phyloP scores from a whole-genome alignment of 2,888 invertebrate genomes.

The Morinoia aosen region DNA sequence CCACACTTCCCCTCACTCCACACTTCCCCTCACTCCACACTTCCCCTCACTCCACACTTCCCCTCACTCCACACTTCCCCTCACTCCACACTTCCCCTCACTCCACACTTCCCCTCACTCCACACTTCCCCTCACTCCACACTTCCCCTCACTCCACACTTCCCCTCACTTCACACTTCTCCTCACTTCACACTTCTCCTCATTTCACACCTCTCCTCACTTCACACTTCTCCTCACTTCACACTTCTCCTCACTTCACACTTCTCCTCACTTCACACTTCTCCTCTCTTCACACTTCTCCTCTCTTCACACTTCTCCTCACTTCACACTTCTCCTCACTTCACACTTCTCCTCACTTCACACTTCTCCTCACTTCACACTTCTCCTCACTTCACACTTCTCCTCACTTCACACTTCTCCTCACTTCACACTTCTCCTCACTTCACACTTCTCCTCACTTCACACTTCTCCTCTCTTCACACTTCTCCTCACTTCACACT shows the following conservation, averaged over 20 bases:
- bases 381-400: neutral
- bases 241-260: neutral
- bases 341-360: neutral
- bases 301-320: neutral
- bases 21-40: neutral
- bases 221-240: too few relatives aligned
- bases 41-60: neutral
- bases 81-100: neutral
- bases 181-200: neutral
- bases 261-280: neutral
- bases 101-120: neutral
- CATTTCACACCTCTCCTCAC: neutral
- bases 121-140: neutral
- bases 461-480: neutral
- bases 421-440: neutral
- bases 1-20: neutral
- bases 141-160: neutral
- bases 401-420: neutral
- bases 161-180: neutral
- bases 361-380: neutral
- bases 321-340: neutral
- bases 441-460: neutral
- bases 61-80: neutral
- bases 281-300: too few relatives aligned
- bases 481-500: neutral